Conservation (phyloP, 92 coral and sea anemone genomes). For the Parazoanthus atlanticus region DNA sequence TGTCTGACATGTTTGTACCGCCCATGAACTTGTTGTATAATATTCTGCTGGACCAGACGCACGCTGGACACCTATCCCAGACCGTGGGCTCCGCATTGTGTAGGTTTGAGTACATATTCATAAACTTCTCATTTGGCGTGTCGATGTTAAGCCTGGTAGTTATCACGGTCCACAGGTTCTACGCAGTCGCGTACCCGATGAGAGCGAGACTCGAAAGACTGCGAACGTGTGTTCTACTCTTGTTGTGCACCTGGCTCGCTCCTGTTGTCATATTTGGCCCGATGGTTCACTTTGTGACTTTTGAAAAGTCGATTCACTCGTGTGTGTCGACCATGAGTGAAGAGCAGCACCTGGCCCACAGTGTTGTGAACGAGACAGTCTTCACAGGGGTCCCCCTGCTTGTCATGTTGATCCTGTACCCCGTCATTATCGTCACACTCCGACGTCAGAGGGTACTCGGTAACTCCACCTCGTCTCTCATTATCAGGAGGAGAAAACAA, state of each 20-base stretch:
- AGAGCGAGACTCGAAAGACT: conserved; percentile 19
- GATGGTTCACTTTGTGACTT: conserved; percentile 23
- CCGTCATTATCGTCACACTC: conserved; percentile 21
- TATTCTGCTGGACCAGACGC: conserved; percentile 22
- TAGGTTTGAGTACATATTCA: conserved; percentile 26
- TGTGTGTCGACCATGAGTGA: conserved; percentile 32
- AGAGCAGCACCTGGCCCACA: conserved; percentile 7
- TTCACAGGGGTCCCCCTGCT: conserved; percentile 24
- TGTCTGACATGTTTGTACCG: conserved; percentile 24
- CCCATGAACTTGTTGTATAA: conserved; percentile 11
- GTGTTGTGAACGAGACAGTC: conserved; percentile 12
- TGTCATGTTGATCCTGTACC: conserved; percentile 16
- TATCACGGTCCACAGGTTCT: conserved; percentile 26
- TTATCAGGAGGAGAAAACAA: conserved; percentile 31
- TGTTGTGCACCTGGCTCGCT: conserved; percentile 4
- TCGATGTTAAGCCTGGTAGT: conserved; percentile 38
- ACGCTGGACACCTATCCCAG: conserved; percentile 10
- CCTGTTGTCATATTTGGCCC: conserved; percentile 24
- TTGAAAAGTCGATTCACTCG: neutral
- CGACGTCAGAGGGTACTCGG: conserved; percentile 23
- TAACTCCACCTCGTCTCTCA: conserved; percentile 25
- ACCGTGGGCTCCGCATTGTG: conserved; percentile 28
- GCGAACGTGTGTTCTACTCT: neutral
- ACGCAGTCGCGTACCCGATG: conserved; percentile 35
- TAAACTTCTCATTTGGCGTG: conserved; percentile 38